A percentile compares a stretch with the other conserved stretches of the same genome.
These are phyloP conservation scores for Ecliptopera silaceata DNA, from an alignment of 2,888 invertebrate species.

Conservation along the genomic window DNA sequence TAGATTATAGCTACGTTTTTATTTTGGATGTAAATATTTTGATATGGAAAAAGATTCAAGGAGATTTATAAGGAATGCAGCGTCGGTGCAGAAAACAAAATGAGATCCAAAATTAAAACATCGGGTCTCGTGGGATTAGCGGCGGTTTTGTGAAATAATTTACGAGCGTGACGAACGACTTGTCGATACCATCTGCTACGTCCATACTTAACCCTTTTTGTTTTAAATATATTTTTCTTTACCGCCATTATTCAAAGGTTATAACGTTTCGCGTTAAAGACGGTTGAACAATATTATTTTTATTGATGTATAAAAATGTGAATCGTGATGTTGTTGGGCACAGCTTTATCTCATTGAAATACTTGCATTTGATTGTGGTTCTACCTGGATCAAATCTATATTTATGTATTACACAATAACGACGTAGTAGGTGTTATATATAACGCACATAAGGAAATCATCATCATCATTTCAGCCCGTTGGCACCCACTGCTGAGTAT, in stretches of 20 bases:
- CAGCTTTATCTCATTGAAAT: slow-evolving; percentile 66
- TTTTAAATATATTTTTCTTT: slow-evolving; percentile 71
- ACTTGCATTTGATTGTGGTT: slow-evolving; percentile 11
- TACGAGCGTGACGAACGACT: slow-evolving; percentile 81
- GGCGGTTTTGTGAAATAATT: slow-evolving; percentile 80
- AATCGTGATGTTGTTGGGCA: slow-evolving; percentile 64
- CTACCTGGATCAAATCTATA: background rate
- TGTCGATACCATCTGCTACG: slow-evolving; percentile 79
- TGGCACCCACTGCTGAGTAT: too few relatives aligned
- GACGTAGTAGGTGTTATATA: too few relatives aligned
- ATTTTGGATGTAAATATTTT: slow-evolving; percentile 58
- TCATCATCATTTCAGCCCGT: too few relatives aligned
- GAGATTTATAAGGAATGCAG: slow-evolving; percentile 67
- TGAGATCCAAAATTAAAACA: slow-evolving; percentile 78
- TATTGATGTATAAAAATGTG: slow-evolving; percentile 74
- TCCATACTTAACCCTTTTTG: slow-evolving; percentile 79
- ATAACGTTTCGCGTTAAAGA: slow-evolving; percentile 74
- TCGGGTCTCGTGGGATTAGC: slow-evolving; percentile 76
- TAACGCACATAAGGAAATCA: too few relatives aligned
- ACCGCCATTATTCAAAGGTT: slow-evolving; percentile 80
- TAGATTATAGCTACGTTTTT: slow-evolving; percentile 46
- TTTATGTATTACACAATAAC: too few relatives aligned
- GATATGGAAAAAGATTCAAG: slow-evolving; percentile 61
- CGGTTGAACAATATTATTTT: slow-evolving; percentile 67
- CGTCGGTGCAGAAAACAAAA: slow-evolving; percentile 62